Percentiles rank a stretch among this genome's conserved stretches.
phyloP scores from a whole-genome alignment of 2,797 vertebrate species.

The Amphiprion clarkii region DNA sequence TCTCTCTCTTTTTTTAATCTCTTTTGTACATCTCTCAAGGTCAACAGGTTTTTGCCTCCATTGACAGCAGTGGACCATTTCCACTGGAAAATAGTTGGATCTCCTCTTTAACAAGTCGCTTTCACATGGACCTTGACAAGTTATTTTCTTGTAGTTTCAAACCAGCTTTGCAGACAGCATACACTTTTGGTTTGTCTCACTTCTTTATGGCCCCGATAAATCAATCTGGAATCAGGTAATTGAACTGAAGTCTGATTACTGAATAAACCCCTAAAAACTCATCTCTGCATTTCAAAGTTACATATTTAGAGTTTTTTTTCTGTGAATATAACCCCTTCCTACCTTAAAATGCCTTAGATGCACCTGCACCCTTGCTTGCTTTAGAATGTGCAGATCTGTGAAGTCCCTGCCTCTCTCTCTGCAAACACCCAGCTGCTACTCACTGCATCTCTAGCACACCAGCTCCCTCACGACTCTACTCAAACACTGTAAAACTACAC shows the following conservation, averaged over 20 bases:
- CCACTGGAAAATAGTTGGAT: slow-evolving; percentile 54
- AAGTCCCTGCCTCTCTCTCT: no score
- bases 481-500: no score
- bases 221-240: slow-evolving; percentile 11
- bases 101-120: slow-evolving; percentile 28
- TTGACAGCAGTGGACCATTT: slow-evolving; percentile 45
- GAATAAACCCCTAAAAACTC: no score
- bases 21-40: slow-evolving; percentile 61
- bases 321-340: no score
- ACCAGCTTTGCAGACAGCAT: not conserved
- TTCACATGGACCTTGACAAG: slow-evolving; percentile 11
- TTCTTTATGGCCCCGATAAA: slow-evolving; percentile 12
- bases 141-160: not conserved
- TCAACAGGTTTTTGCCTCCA: slow-evolving; percentile 64
- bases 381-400: no score
- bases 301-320: no score
- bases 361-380: no score
- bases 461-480: no score
- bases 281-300: no score
- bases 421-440: no score
- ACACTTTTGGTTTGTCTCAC: slow-evolving; percentile 8
- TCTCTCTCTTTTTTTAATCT: slow-evolving; percentile 52
- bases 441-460: no score
- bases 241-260: not conserved
- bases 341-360: no score